Evolutionary conservation across 2,888 invertebrate genomes (phyloP).

Genomic region (Agrotis clavis): DNA sequence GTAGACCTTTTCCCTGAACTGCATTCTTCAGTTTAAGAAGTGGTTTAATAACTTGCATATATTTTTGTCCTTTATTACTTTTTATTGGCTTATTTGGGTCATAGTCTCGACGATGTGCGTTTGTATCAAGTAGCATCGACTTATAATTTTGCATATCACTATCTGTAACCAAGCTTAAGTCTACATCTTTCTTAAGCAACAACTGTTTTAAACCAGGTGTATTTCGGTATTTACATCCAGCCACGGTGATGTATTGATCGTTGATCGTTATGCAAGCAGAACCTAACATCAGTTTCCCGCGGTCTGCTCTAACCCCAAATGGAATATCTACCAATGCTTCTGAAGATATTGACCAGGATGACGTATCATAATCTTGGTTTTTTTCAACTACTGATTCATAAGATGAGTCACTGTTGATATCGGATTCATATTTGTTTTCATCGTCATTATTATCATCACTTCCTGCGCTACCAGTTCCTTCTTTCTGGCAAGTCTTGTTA

Average conservation of each 20-base stretch:
- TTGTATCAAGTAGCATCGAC: neutral
- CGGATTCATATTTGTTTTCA: neutral
- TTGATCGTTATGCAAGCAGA: conserved; percentile 8
- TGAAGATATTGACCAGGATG: conserved; percentile 6
- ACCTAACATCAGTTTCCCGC: conserved; percentile 6
- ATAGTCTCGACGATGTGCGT: conserved; percentile 6
- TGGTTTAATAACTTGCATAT: neutral
- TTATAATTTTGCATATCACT: neutral
- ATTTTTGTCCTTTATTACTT: conserved; percentile 14
- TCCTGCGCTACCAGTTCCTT: too few species aligned
- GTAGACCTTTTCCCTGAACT: neutral
- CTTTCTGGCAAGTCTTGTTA: too few species aligned
- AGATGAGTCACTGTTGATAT: neutral
- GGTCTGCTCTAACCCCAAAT: neutral
- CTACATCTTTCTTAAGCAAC: too few species aligned
- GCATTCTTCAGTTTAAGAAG: neutral
- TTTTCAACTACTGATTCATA: neutral
- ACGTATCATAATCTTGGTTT: neutral
- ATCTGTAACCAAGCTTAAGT: neutral
- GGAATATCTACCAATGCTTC: conserved; percentile 1
- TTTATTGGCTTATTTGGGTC: conserved; percentile 6
- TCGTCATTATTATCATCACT: neutral
- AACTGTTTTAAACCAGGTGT: too few species aligned
- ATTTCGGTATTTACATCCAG: neutral
- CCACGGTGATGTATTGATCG: neutral